Percentiles rank a stretch among this genome's conserved stretches.
These are phyloP conservation scores for Eurystomus glaucurus DNA, from an alignment of 2,797 vertebrate species.

Conservation along the genomic window DNA sequence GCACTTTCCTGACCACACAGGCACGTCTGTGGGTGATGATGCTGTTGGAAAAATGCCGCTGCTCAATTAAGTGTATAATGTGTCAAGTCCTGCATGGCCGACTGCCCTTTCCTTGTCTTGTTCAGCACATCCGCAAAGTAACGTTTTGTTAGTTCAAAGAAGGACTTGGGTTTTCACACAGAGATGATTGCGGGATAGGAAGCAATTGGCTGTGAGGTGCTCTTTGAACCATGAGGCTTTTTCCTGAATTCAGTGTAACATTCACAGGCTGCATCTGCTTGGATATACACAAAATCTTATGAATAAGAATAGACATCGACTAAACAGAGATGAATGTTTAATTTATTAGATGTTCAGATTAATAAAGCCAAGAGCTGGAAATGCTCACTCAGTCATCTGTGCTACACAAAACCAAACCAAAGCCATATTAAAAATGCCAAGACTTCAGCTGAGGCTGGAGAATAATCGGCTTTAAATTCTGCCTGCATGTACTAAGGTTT, in stretches of 20 bases:
- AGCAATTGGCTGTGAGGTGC: not conserved
- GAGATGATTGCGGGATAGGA: not conserved
- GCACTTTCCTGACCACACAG: not conserved
- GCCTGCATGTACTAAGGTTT: not conserved
- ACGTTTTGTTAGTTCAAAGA: not conserved
- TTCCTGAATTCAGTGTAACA: not conserved
- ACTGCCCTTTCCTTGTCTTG: not conserved
- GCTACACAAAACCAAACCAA: not conserved
- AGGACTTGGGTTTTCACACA: not conserved
- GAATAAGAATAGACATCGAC: not conserved
- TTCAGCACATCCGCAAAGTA: not conserved
- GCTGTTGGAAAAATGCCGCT: not conserved
- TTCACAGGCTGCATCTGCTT: not conserved
- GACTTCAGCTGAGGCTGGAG: constrained; percentile 3
- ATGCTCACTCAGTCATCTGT: not conserved
- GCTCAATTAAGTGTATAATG: constrained; percentile 26
- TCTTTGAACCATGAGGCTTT: not conserved
- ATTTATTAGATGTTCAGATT: constrained; percentile 18
- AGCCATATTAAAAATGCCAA: constrained; percentile 35
- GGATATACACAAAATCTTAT: not conserved
- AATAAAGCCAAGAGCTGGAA: constrained; percentile 20
- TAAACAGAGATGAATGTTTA: not conserved
- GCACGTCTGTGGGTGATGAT: not conserved
- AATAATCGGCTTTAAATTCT: constrained; percentile 60
- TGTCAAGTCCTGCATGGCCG: constrained; percentile 3